phyloP scores from a whole-genome alignment of 2,888 invertebrate genomes.

The Watsonalla cultraria region DNA sequence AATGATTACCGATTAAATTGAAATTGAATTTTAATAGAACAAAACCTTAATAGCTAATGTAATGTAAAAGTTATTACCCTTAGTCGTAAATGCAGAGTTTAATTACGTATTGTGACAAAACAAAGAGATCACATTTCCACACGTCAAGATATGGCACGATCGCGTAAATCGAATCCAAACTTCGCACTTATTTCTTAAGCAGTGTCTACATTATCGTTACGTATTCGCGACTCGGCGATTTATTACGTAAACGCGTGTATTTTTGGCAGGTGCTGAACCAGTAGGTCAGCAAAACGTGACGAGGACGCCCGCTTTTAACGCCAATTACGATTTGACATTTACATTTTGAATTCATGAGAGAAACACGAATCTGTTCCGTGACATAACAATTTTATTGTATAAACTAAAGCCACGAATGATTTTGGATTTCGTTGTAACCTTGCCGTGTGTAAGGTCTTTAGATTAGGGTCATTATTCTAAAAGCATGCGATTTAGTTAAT shows the following conservation, averaged over 20 bases:
- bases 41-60: background rate
- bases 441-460: conserved; percentile 5
- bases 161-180: conserved; percentile 12
- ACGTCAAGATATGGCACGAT: conserved; percentile 23
- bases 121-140: background rate
- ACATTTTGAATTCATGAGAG: conserved; percentile 20
- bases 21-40: background rate
- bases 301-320: conserved; percentile 39
- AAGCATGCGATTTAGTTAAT: too few species aligned
- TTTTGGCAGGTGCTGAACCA: conserved; percentile 27
- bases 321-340: conserved; percentile 30
- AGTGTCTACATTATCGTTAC: conserved; percentile 21
- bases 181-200: conserved; percentile 27
- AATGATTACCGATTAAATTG: too few species aligned
- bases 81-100: background rate
- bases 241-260: conserved; percentile 33
- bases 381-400: conserved; percentile 13
- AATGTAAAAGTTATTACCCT: background rate
- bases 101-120: background rate
- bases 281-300: conserved; percentile 42
- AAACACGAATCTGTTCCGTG: conserved; percentile 11
- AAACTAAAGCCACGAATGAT: conserved; percentile 8
- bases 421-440: conserved; percentile 11
- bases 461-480: background rate
- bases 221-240: conserved; percentile 14